Evolutionary conservation across 2,888 invertebrate genomes (phyloP), one percentile per base, ranked within the genome.

Genomic region (Blastobasis lacticolella): DNA sequence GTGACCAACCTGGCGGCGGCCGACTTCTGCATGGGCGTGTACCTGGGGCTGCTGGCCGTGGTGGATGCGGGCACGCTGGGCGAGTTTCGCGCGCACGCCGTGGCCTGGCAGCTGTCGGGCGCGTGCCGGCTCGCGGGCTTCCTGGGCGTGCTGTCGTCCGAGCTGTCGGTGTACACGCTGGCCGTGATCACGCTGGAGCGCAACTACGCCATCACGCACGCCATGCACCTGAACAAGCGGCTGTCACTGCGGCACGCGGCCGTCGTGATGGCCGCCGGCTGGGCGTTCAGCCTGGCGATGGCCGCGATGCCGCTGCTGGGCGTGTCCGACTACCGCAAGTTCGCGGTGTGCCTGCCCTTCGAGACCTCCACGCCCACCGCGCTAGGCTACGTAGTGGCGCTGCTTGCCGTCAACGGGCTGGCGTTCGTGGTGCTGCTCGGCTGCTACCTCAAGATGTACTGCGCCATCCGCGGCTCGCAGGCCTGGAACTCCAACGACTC

Each of bases 401-500:
- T 98, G 51, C 95, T 99, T 90, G 90, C 94, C 56, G 92, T 97
- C 71, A 99, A 98, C 80, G 97, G 98, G 5, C 90, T 96, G 36
- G 97, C 98, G 2, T 99, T 99, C 81, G 88, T 97, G 40, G 97
- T 97, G 54, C 91, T 99, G 50, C 96, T 98, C 92, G 95, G 97
- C 51, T 98, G 98, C 81, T 98, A 98, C 78, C 89, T 97, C 55
- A 97, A 97, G 83, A 98, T 98, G 97, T 98, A 98, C 86, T 97
- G 97, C 85, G 97, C 97, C 51, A 97, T 98, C 62, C 91, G 97
- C n/a, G 97, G 97, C 54, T 97, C 97, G 63, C 95, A 96, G 77
- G 97, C 97, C 0, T 98, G 98, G 98, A 98, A 98, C 79, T 97
- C 97, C 4, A 98, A 98, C 81, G 98, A 98, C 80, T 97, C 97